Evolutionary conservation across 2,888 invertebrate species (phyloP).

Genomic region (Apeira syringaria): DNA sequence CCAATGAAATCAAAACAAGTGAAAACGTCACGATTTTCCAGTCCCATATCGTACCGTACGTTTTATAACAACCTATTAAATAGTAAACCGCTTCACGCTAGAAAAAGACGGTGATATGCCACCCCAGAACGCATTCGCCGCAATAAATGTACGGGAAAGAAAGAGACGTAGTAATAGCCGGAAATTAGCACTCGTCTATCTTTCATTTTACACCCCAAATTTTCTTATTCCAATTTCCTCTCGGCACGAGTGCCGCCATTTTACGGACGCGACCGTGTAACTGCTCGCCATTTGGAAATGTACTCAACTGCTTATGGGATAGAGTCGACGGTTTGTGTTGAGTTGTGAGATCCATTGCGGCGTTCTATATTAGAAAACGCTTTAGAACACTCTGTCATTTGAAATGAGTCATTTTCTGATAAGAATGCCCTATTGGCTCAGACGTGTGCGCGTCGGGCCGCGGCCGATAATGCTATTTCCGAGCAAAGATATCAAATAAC

Average conservation of each 20-base stretch:
- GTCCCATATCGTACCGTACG: constrained; percentile 33
- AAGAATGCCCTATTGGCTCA: constrained; percentile 85
- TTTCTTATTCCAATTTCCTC: constrained; percentile 90
- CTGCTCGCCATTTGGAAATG: constrained; percentile 30
- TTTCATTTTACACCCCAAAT: constrained; percentile 91
- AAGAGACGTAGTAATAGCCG: constrained; percentile 84
- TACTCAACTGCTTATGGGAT: constrained; percentile 19
- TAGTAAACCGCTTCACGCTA: constrained; percentile 57
- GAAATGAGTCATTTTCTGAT: constrained; percentile 90
- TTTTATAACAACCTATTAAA: constrained; percentile 53
- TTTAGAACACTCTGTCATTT: constrained; percentile 85
- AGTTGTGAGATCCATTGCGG: constrained; percentile 38
- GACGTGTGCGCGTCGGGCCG: constrained; percentile 76
- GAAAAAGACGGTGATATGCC: constrained; percentile 72
- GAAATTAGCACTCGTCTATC: constrained; percentile 90
- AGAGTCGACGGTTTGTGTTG: constrained; percentile 41
- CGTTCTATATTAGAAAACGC: constrained; percentile 59
- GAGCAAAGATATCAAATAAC: constrained; percentile 77
- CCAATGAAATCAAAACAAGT: constrained; percentile 32
- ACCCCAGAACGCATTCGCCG: constrained; percentile 60
- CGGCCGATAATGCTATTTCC: constrained; percentile 81
- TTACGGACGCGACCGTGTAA: constrained; percentile 51
- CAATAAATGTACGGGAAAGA: constrained; percentile 81
- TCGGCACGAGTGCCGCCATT: constrained; percentile 64
- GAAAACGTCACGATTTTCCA: constrained; percentile 26